A percentile compares a stretch with the other conserved stretches of the same genome.
These are phyloP conservation scores for Pteruthius melanotis DNA, from an alignment of 2,113 vertebrate genomes.

Conservation along the genomic window DNA sequence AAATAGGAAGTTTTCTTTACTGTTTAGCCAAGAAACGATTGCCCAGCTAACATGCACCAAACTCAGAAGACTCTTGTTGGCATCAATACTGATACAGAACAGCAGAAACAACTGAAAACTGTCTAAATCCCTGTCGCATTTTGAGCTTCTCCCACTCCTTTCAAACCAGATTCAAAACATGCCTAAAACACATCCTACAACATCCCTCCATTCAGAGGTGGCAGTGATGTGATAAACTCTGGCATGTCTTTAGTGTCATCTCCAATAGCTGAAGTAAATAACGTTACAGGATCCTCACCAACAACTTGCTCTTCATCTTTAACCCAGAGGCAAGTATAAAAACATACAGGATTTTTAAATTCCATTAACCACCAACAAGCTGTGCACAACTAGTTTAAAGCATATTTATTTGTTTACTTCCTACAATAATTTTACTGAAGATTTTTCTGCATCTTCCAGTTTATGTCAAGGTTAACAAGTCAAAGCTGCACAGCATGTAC, in stretches of 20 bases:
- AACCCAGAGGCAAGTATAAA: not conserved
- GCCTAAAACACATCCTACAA: not conserved
- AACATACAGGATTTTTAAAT: not conserved
- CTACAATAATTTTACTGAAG: not conserved
- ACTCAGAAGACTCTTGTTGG: not conserved
- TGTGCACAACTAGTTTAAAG: not conserved
- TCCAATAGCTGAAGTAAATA: not conserved
- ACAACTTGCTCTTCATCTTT: not conserved
- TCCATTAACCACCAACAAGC: not conserved
- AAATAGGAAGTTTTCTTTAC: constrained; percentile 21
- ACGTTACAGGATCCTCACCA: not conserved
- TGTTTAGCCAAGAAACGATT: not conserved
- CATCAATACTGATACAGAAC: not conserved
- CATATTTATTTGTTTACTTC: not conserved
- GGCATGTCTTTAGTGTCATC: not conserved
- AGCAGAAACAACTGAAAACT: not conserved
- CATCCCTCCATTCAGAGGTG: not conserved
- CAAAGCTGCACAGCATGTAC: not conserved
- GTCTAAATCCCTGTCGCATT: not conserved
- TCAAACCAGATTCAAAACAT: not conserved
- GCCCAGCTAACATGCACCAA: not conserved
- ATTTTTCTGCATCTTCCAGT: not conserved
- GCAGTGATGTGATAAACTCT: not conserved
- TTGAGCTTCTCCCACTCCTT: not conserved
- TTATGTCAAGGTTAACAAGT: not conserved